phyloP scores from a whole-genome alignment of 2,113 vertebrate species.

The Labrus mixtus region DNA sequence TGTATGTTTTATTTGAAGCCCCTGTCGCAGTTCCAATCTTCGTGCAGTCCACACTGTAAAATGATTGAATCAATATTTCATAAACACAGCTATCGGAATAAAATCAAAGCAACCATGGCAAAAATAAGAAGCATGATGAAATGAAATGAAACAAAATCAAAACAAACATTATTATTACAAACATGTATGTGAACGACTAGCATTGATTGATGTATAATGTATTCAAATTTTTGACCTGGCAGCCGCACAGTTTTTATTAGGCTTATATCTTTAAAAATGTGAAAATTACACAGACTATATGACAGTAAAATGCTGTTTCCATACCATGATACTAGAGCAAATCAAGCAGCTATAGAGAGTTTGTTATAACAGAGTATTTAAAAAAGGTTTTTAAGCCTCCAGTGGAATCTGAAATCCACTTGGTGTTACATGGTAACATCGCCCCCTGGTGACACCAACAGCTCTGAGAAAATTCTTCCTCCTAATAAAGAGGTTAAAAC shows the following conservation, averaged over 20 bases:
- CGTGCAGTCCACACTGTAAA: not conserved
- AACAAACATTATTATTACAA: not conserved
- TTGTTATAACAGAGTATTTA: slow-evolving; percentile 1
- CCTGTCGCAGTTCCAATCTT: not conserved
- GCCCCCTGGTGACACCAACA: slow-evolving; percentile 69
- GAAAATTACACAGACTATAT: not conserved
- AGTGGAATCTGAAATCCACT: slow-evolving; percentile 26
- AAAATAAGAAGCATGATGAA: not conserved
- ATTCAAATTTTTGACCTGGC: slow-evolving; percentile 12
- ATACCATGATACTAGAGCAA: not conserved
- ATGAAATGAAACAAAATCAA: slow-evolving; percentile 14
- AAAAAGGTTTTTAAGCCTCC: slow-evolving; percentile 17
- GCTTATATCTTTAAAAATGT: too few species aligned
- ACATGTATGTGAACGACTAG: not conserved
- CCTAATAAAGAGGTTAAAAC: not conserved
- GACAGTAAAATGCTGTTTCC: not conserved
- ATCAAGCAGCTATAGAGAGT: not conserved
- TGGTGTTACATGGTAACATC: slow-evolving; percentile 60
- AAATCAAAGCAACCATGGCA: slow-evolving; percentile 7
- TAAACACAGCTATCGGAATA: not conserved
- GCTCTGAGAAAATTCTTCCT: not conserved
- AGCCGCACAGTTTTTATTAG: slow-evolving; percentile 7
- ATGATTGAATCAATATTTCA: slow-evolving; percentile 22
- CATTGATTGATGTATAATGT: slow-evolving; percentile 25
- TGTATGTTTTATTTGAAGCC: slow-evolving; percentile 5